These are phyloP conservation scores for Oreortyx pictus DNA, from an alignment of 2,797 vertebrate species.

Conservation along the genomic window DNA sequence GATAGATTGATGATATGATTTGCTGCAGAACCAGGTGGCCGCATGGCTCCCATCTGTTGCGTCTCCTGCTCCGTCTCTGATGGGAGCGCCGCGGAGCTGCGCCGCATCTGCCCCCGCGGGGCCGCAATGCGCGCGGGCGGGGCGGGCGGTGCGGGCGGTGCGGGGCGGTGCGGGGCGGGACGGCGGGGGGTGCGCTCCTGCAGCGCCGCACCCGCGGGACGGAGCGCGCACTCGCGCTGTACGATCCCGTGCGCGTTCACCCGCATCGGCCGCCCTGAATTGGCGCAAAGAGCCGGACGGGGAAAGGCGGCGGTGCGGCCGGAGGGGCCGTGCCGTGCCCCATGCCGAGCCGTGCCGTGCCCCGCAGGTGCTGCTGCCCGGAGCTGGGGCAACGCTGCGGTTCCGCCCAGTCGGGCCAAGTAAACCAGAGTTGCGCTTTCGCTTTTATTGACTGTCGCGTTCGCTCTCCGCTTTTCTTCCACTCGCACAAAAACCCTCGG, in stretches of 20 bases:
- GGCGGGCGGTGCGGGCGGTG: background rate
- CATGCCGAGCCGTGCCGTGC: too few species aligned
- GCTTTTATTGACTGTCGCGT: background rate
- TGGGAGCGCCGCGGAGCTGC: constrained; percentile 47
- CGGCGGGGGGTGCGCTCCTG: too few species aligned
- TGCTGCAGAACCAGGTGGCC: constrained; percentile 70
- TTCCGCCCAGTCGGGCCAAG: too few species aligned
- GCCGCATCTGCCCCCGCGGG: constrained; percentile 30
- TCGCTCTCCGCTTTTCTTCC: background rate
- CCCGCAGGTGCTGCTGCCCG: too few species aligned
- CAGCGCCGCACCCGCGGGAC: too few species aligned
- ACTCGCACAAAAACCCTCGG: background rate
- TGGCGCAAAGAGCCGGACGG: too few species aligned
- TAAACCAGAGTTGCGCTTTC: background rate
- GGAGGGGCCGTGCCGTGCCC: too few species aligned
- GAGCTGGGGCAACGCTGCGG: too few species aligned
- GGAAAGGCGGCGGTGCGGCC: too few species aligned
- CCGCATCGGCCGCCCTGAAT: too few species aligned
- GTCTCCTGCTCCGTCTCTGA: constrained; percentile 76
- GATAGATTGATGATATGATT: constrained; percentile 68
- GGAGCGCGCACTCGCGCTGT: too few species aligned
- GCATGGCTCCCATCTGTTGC: constrained; percentile 72
- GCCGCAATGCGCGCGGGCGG: background rate
- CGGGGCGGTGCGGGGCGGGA: background rate
- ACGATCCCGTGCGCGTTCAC: too few species aligned